Conservation (phyloP, 2,113 vertebrate genomes). For the Hippocampus abdominalis region DNA sequence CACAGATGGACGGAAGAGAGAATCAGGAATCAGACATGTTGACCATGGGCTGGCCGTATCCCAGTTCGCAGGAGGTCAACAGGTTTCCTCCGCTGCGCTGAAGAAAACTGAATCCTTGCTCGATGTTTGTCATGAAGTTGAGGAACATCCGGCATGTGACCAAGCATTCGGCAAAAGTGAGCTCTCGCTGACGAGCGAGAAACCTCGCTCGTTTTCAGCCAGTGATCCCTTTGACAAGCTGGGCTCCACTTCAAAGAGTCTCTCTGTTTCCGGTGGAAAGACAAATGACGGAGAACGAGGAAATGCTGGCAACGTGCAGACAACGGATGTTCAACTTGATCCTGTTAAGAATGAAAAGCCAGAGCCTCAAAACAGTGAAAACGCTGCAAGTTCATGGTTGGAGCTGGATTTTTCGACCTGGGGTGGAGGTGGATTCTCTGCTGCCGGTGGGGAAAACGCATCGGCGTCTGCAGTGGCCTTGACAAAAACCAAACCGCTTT, state of each 20-base stretch:
- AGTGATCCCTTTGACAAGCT: not conserved
- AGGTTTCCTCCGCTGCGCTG: slow-evolving; percentile 72
- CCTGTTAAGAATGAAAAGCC: too few relatives aligned
- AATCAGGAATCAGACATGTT: not conserved
- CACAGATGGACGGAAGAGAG: slow-evolving; percentile 26
- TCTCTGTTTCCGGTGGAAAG: not conserved
- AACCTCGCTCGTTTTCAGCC: not conserved
- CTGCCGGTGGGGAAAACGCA: slow-evolving; percentile 49
- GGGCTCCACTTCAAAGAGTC: not conserved
- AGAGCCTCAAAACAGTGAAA: too few relatives aligned
- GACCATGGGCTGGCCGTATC: slow-evolving; percentile 59
- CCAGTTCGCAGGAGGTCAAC: slow-evolving; percentile 78
- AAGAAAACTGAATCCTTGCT: slow-evolving; percentile 65
- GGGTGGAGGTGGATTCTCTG: slow-evolving; percentile 72
- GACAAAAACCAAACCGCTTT: slow-evolving; percentile 53
- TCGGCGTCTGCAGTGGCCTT: slow-evolving; percentile 34
- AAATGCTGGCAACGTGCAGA: not conserved
- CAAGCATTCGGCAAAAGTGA: not conserved
- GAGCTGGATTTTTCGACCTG: not conserved
- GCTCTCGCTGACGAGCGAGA: not conserved
- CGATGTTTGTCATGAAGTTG: not conserved
- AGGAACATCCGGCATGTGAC: not conserved
- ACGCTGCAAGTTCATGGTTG: not conserved
- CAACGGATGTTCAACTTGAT: not conserved
- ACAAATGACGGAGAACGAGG: not conserved